phyloP scores from a whole-genome alignment of 2,797 vertebrate genomes.

The Pipistrellus pygmaeus region DNA sequence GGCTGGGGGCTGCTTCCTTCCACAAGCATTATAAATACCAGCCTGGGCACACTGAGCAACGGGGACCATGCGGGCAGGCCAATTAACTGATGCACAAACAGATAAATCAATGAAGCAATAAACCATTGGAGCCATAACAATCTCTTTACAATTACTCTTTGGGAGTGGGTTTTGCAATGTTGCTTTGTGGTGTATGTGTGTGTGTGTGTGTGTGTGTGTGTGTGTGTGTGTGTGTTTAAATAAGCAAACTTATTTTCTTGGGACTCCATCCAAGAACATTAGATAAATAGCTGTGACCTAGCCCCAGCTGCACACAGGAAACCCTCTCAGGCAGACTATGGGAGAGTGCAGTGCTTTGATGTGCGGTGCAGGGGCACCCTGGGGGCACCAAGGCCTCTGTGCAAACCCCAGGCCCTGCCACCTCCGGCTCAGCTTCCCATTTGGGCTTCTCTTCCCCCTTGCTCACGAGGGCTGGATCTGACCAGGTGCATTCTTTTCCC shows the following conservation, averaged over 20 bases:
- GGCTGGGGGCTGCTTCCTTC: neutral
- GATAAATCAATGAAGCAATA: slow-evolving; percentile 51
- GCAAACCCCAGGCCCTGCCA: neutral
- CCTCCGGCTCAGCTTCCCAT: neutral
- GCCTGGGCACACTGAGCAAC: neutral
- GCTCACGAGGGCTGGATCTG: neutral
- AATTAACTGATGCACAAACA: slow-evolving; percentile 42
- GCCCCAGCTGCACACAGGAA: slow-evolving; percentile 61
- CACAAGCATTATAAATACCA: neutral
- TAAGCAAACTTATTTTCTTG: slow-evolving; percentile 74
- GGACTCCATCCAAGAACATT: slow-evolving; percentile 60
- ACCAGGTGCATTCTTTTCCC: neutral
- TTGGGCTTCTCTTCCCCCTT: fast-evolving
- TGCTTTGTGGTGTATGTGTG: slow-evolving; percentile 38
- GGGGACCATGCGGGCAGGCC: neutral
- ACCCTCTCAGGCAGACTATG: neutral
- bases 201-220: slow-evolving; percentile 30
- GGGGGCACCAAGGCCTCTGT: neutral
- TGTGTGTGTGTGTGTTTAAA: slow-evolving; percentile 48
- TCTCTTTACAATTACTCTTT: slow-evolving; percentile 40
- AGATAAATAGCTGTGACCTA: slow-evolving; percentile 72
- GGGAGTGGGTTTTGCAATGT: slow-evolving; percentile 48
- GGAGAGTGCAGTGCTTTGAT: neutral
- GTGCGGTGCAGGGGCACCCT: neutral
- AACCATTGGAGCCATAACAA: neutral